A percentile compares a stretch with the other conserved stretches of the same genome.
Evolutionary conservation across 2,113 vertebrate genomes (phyloP).

Genomic region (Zosterops pallidus): DNA sequence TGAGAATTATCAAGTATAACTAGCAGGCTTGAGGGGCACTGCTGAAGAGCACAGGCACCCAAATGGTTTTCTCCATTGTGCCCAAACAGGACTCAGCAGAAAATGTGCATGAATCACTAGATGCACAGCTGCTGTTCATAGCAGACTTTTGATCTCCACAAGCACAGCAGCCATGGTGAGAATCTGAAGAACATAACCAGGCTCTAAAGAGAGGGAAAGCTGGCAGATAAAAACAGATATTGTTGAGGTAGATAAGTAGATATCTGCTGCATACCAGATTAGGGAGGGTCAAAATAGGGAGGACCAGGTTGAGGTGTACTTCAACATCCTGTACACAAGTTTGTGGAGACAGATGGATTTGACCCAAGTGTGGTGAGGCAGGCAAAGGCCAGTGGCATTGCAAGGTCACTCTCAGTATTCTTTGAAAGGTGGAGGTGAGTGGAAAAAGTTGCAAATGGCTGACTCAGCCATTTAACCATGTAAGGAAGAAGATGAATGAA

Average conservation of each 20-base stretch:
- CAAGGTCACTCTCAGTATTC: background rate
- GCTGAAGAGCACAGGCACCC: background rate
- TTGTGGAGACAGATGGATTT: background rate
- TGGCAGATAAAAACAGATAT: background rate
- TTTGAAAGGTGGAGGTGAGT: background rate
- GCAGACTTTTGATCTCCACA: background rate
- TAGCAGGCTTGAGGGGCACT: background rate
- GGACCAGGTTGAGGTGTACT: background rate
- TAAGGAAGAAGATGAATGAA: background rate
- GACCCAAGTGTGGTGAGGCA: background rate
- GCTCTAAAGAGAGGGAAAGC: background rate
- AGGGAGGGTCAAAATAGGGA: background rate
- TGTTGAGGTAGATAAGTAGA: background rate
- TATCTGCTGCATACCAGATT: background rate
- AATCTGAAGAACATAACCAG: background rate
- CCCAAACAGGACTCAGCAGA: background rate
- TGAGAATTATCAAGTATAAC: background rate
- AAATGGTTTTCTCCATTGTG: background rate
- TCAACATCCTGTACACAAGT: background rate
- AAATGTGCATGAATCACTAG: rapidly evolving
- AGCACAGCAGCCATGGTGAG: rapidly evolving
- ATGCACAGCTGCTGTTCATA: background rate
- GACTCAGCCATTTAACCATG: background rate
- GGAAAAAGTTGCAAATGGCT: background rate
- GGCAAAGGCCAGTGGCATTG: no score